Percentiles rank a stretch among this genome's conserved stretches.
Conservation (phyloP, 1,140 invertebrate genomes). For the Formica selysi region DNA sequence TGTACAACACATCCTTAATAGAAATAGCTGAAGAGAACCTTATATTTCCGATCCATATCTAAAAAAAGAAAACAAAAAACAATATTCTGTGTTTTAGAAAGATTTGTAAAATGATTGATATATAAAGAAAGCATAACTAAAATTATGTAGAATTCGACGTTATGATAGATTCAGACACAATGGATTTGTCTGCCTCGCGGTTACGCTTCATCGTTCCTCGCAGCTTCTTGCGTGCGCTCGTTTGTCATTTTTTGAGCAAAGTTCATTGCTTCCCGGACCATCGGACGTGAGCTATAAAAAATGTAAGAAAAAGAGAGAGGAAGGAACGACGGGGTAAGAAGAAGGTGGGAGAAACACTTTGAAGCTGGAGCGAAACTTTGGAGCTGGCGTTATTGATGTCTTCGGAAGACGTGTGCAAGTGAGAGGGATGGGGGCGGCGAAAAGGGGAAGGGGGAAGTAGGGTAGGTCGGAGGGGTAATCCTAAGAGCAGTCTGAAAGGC, state of each 20-base stretch:
- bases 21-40: not conserved
- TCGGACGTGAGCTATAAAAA: constrained; percentile 72
- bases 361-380: constrained; percentile 72
- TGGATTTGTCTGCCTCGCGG: constrained; percentile 10
- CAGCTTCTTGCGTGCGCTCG: constrained; percentile 52
- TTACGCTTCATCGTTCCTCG: constrained; percentile 5
- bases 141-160: not conserved
- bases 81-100: no score
- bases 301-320: constrained; percentile 56
- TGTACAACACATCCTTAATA: not conserved
- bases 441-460: not conserved
- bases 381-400: constrained; percentile 75
- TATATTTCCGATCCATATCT: no score
- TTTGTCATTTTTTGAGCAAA: constrained; percentile 72
- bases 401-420: constrained; percentile 71
- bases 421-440: not conserved
- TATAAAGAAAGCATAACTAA: not conserved
- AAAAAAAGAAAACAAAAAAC: no score
- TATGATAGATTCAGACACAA: not conserved
- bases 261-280: constrained; percentile 72
- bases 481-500: constrained; percentile 80
- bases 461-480: constrained; percentile 76
- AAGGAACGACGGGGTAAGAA: not conserved
- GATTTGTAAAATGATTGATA: not conserved
- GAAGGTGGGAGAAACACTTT: constrained; percentile 70